phyloP scores from a whole-genome alignment of 2,113 vertebrate genomes.

The Archocentrus centrarchus region DNA sequence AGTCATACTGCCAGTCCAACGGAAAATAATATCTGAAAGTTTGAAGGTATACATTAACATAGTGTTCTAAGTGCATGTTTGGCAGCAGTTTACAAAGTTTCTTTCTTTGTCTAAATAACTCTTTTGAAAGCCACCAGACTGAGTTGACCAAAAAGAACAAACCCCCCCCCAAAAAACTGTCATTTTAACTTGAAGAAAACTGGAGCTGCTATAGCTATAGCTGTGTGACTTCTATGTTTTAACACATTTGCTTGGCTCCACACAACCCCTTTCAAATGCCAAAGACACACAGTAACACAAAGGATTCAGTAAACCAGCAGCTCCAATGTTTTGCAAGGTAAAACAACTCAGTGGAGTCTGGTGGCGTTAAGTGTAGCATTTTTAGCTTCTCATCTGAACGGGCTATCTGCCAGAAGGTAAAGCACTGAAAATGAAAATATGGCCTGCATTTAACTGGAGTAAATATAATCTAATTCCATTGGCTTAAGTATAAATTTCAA shows the following conservation, averaged over 20 bases:
- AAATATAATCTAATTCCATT: neutral
- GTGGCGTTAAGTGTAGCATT: neutral
- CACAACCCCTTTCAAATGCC: neutral
- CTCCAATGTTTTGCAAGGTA: neutral
- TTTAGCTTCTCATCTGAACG: neutral
- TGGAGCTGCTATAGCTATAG: no score
- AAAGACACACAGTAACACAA: neutral
- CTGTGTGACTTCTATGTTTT: neutral
- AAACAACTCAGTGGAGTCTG: neutral
- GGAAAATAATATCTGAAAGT: neutral
- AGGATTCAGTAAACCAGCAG: neutral
- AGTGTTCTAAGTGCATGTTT: neutral
- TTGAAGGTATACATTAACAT: neutral
- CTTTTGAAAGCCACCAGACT: neutral
- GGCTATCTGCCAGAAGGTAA: neutral
- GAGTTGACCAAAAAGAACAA: neutral
- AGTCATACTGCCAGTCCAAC: neutral
- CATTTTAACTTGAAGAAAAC: neutral
- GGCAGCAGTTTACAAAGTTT: neutral
- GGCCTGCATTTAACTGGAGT: neutral
- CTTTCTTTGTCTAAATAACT: neutral
- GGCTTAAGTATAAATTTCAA: neutral
- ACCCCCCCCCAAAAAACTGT: neutral
- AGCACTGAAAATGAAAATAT: neutral
- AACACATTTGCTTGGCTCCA: neutral